Base-by-base conservation (phyloP, 2,113 vertebrate species). In the Leuciscus idus region DNA sequence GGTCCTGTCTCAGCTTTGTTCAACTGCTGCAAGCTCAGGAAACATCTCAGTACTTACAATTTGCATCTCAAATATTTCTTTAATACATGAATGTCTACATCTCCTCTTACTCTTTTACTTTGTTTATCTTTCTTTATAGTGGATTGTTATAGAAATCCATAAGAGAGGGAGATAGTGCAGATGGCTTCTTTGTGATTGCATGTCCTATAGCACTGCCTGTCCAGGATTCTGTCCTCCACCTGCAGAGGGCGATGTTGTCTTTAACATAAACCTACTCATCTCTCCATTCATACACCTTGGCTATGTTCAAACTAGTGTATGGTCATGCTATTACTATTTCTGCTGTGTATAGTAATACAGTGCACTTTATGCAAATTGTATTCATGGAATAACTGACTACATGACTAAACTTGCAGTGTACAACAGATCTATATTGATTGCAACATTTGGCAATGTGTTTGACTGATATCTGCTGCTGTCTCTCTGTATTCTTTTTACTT, bases 231-330 rank as follows among this genome's bases (percentile, higher is more conserved):
- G 30, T 62, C 84, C 80, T 90, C 89, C 90, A 90, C 94, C 95
- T 95, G 93, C 91, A 96, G 95, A 95, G 94, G 95, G 94, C 86
- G 93, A 90, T 95, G 92, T 95, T 95, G 95, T 91, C 93, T 92
- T 93, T 90, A 88, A 93, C 90, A 94, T 93, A 84, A 79, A 84
- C 61, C 26, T 26, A 11, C 72, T 83, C 59, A n/a, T 46, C 64
- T 89, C 83, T 79, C 62, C 85, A 83, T 85, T 85, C 90, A 91
- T 21, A 48, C n/a, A 19, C 7, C 7, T 64, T 39, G 59, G 28
- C 19, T 36, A 57, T 78, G 76, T 78, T 78, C 28, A 23, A 52
- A 57, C 12, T 36, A 57, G 30, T 36, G 19, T 30, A 26, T 39
- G 39, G 21, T 19, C 39, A 48, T 48, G 19, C 61, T n/a, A 17